Base-by-base conservation (phyloP, 92 coral and sea anemone species). In the Heteractis magnifica region DNA sequence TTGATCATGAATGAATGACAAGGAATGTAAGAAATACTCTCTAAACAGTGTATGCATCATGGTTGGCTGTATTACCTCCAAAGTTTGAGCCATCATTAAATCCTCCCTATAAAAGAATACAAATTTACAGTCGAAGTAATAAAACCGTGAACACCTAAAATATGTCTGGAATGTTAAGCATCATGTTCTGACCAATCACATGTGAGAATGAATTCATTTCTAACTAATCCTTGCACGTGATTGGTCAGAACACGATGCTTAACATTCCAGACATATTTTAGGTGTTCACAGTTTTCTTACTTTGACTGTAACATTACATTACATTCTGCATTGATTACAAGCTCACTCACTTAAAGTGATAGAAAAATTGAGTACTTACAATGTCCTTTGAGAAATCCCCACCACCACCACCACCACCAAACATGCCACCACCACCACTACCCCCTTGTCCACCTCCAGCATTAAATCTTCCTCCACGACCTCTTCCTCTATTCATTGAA, bases 401-500 rank as follows among this genome's bases (percentile, higher is more conserved):
- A 51, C 70, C 49, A 56, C 65, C 81, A 44, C 44, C 6, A 59
- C 82, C 87, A 74, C 79, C 51, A 77, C 75, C 11, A 73, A 49
- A 41, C 51, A 75, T 84, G 58, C 88, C 92, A 18, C 89, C 91
- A 44, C n/a, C n/a, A 26, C 26, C 26, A 26, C 80, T 78, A 52
- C 78, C 76, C 41, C 92, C 90, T 59, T 77, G 82, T 56, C 87
- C 84, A 78, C 98, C 95, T 51, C 98, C 91, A 65, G 65, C 85
- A 80, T 78, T 84, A 50, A 83, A 86, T 62, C 90, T 83, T 10
- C 87, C 72, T n/a, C 94, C 77, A 6, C 92, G 88, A 20, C 89
- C 77, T 13, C 87, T 49, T 1, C 93, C 85, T 1, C 98, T 86
- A 15, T 94, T 84, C 10, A 92, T 74, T 10, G 89, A 71, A 7